Evolutionary conservation across 2,888 invertebrate genomes (phyloP).

Genomic region (Oconnorella tubifera): DNA sequence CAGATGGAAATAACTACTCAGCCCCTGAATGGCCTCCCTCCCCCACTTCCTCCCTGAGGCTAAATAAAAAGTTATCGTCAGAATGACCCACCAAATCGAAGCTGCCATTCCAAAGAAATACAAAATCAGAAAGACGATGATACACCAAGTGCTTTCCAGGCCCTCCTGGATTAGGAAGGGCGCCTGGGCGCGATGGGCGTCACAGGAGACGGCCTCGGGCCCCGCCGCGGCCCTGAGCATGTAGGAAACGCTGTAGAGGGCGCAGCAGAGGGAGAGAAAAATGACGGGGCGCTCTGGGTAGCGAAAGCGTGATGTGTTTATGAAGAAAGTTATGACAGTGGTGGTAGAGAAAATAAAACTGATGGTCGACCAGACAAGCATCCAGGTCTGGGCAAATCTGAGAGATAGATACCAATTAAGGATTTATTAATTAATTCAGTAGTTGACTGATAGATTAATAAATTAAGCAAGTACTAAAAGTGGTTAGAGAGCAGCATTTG

Average conservation of each 20-base stretch:
- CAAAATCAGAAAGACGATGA: constrained; percentile 68
- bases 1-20: constrained; percentile 56
- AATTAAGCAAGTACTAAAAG: neutral
- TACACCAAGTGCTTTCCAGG: constrained; percentile 64
- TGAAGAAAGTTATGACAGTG: constrained; percentile 55
- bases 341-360: constrained; percentile 62
- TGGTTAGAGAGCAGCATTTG: too few species aligned
- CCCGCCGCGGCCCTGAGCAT: constrained; percentile 53
- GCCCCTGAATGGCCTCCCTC: constrained; percentile 56
- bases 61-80: constrained; percentile 58
- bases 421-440: neutral
- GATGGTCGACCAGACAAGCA: constrained; percentile 72
- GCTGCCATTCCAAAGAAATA: constrained; percentile 77
- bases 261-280: constrained; percentile 56
- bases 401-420: neutral
- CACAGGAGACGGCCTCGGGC: constrained; percentile 58
- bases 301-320: constrained; percentile 56
- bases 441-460: neutral
- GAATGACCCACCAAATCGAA: constrained; percentile 65
- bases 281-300: constrained; percentile 58
- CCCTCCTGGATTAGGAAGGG: constrained; percentile 58
- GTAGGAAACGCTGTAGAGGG: constrained; percentile 56
- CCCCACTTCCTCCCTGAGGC: constrained; percentile 57
- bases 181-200: constrained; percentile 59
- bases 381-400: constrained; percentile 69